Evolutionary conservation across 2,888 invertebrate species (phyloP).

Genomic region (Lasioglossum malachurum): DNA sequence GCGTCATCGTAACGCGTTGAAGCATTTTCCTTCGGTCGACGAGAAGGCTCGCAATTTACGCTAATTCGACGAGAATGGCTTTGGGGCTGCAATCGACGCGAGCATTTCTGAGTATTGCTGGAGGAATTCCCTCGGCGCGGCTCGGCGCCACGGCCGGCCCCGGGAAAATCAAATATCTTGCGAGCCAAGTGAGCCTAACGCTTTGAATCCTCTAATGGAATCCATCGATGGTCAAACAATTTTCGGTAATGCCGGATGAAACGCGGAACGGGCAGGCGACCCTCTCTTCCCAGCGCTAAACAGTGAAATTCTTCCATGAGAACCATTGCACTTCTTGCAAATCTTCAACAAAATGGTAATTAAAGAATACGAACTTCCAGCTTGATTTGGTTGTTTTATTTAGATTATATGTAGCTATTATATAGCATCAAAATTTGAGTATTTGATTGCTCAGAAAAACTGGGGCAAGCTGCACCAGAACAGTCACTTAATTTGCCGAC

Average conservation of each 20-base stretch:
- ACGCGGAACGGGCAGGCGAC: neutral
- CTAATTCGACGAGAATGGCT: constrained; percentile 26
- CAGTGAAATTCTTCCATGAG: neutral
- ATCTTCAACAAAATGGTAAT: too few relatives aligned
- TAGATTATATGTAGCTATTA: too few relatives aligned
- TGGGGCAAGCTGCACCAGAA: neutral
- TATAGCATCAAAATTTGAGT: too few relatives aligned
- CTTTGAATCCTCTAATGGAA: constrained; percentile 37
- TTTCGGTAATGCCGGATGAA: constrained; percentile 23
- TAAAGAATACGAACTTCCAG: too few relatives aligned
- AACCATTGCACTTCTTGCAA: fast-evolving
- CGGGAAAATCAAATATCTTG: constrained; percentile 32
- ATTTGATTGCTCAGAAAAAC: neutral
- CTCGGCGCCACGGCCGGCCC: neutral
- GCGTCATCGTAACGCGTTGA: constrained; percentile 10
- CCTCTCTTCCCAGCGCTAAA: neutral
- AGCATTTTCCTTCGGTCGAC: neutral
- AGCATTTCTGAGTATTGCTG: constrained; percentile 22
- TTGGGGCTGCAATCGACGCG: constrained; percentile 19
- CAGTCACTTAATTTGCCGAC: constrained; percentile 18
- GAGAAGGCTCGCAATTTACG: neutral
- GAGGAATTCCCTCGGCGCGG: neutral
- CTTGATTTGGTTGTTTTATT: too few relatives aligned
- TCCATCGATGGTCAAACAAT: constrained; percentile 46
- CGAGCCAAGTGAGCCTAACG: constrained; percentile 16